phyloP scores from a whole-genome alignment of 1,140 invertebrate genomes.

The Archivesica marissinica region DNA sequence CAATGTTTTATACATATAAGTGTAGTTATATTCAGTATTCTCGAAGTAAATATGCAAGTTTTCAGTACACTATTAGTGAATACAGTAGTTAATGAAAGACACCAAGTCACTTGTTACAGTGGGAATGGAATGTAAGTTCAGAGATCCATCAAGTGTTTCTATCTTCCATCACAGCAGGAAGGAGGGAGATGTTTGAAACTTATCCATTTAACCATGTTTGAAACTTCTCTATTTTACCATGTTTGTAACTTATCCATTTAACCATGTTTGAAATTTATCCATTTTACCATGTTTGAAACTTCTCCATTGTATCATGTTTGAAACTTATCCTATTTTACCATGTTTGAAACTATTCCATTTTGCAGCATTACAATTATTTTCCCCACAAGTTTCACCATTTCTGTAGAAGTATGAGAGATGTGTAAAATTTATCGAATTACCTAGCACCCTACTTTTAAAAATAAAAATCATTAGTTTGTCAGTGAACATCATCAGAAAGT shows the following conservation, averaged over 20 bases:
- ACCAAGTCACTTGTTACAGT: slow-evolving; percentile 20
- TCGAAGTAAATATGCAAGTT: not conserved
- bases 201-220: not conserved
- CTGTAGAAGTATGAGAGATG: too few species aligned
- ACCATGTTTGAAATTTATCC: not conserved
- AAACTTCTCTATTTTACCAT: not conserved
- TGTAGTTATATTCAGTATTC: not conserved
- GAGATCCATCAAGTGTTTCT: slow-evolving; percentile 12
- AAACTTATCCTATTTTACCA: not conserved
- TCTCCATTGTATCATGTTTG: not conserved
- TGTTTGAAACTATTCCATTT: too few species aligned
- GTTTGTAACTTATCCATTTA: not conserved
- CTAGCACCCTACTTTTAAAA: too few species aligned
- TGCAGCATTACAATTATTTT: too few species aligned
- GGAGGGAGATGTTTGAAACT: not conserved
- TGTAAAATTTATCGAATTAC: too few species aligned
- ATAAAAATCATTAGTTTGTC: not conserved
- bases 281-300: not conserved
- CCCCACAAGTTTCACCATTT: too few species aligned
- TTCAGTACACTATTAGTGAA: not conserved
- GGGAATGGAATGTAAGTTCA: slow-evolving; percentile 27
- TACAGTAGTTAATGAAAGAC: slow-evolving; percentile 37
- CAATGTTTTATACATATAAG: not conserved
- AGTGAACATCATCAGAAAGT: not conserved
- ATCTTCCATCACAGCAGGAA: not conserved